Conservation (phyloP, 2,113 vertebrate species). For the Sciurus niger region DNA sequence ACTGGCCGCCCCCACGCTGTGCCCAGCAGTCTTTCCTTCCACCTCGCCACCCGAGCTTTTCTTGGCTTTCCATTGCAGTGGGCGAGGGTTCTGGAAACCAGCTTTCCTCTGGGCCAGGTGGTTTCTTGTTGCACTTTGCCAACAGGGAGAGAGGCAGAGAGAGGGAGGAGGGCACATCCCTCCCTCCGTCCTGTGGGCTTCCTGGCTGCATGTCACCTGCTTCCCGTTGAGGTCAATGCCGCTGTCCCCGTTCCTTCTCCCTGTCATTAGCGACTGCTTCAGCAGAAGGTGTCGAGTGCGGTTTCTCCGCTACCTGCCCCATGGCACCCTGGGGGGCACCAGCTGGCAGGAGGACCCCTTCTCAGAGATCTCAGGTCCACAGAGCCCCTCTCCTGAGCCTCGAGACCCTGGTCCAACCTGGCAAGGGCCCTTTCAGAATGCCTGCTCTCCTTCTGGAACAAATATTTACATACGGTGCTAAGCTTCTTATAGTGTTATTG, state of each 20-base stretch:
- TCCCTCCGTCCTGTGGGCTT: not conserved
- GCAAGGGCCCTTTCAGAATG: not conserved
- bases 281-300: not conserved
- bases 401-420: not conserved
- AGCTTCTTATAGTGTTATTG: not conserved
- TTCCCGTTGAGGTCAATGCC: not conserved
- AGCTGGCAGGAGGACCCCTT: not conserved
- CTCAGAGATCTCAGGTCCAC: not conserved
- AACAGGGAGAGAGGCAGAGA: not conserved
- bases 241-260: not conserved
- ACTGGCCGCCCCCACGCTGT: fast-evolving
- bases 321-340: fast-evolving
- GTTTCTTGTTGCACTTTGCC: not conserved
- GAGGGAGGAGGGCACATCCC: no score
- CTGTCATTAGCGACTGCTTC: not conserved
- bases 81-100: not conserved
- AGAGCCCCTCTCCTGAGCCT: not conserved
- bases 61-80: not conserved
- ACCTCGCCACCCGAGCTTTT: fast-evolving
- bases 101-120: not conserved
- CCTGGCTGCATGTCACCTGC: no score
- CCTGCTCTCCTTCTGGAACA: not conserved
- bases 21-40: not conserved
- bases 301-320: not conserved
- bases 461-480: not conserved